phyloP scores from a whole-genome alignment of 2,797 vertebrate species.

The Mormyrus proboscirostris region DNA sequence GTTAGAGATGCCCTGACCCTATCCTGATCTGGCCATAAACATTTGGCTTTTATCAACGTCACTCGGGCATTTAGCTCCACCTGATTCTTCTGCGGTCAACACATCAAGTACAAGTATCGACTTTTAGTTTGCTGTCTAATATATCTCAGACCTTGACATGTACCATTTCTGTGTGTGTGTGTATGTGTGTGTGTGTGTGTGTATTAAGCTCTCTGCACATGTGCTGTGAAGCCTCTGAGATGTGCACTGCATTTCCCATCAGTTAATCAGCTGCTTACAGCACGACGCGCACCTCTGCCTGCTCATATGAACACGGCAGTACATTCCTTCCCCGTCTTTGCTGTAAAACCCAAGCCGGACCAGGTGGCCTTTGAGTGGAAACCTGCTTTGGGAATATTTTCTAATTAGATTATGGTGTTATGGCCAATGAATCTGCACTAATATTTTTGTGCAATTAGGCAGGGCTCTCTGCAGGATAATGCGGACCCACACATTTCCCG shows the following conservation, averaged over 20 bases:
- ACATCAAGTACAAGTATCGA: not conserved
- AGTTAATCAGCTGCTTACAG: not conserved
- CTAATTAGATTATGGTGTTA: not conserved
- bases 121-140: not conserved
- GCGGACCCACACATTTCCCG: not conserved
- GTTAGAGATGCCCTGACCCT: not conserved
- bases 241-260: not conserved
- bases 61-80: not conserved
- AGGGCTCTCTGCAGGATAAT: not conserved
- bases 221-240: not conserved
- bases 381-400: not conserved
- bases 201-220: not conserved
- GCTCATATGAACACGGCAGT: not conserved
- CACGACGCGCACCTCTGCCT: not conserved
- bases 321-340: not conserved
- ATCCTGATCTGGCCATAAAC: not conserved
- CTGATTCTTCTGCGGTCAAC: not conserved
- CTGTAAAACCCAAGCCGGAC: not conserved
- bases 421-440: not conserved
- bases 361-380: not conserved
- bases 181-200: not conserved
- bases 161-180: not conserved
- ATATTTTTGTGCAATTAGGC: slow-evolving; percentile 4
- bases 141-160: not conserved
- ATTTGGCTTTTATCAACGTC: not conserved